A percentile compares a stretch with the other conserved stretches of the same genome.
These are phyloP conservation scores for Pseudoatta argentina DNA, from an alignment of 1,140 invertebrate species.

Conservation along the genomic window DNA sequence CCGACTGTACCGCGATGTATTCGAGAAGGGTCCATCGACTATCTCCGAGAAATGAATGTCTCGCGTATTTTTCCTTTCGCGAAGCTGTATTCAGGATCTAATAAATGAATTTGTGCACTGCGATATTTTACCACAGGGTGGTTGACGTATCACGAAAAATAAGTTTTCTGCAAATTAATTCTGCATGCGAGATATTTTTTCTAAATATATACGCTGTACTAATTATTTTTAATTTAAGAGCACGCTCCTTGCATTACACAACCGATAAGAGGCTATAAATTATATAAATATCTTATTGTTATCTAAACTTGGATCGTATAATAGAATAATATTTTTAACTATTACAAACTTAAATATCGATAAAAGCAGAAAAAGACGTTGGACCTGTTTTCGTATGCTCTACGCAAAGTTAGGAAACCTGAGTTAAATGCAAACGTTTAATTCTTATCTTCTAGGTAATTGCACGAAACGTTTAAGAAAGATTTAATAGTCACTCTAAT, in stretches of 20 bases:
- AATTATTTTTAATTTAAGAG: background rate
- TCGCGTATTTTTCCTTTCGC: slow-evolving; percentile 37
- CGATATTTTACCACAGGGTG: slow-evolving; percentile 48
- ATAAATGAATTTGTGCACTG: slow-evolving; percentile 48
- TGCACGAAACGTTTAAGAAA: background rate
- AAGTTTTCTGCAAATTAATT: slow-evolving; percentile 51
- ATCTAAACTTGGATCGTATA: slow-evolving; percentile 4
- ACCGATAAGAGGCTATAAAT: slow-evolving; percentile 32
- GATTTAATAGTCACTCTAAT: slow-evolving; percentile 28
- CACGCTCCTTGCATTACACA: background rate
- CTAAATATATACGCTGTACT: background rate
- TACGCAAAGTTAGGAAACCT: background rate
- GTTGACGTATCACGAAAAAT: slow-evolving; percentile 29
- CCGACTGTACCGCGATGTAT: background rate
- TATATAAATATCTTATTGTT: slow-evolving; percentile 31
- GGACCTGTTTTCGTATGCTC: background rate
- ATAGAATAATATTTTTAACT: slow-evolving; percentile 12
- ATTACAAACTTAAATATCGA: background rate
- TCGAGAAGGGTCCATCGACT: background rate
- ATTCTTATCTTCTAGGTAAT: background rate
- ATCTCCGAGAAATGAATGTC: slow-evolving; percentile 15
- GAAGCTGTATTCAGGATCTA: background rate
- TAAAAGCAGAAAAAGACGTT: background rate
- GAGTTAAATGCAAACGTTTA: slow-evolving; percentile 10
- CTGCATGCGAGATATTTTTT: slow-evolving; percentile 23